Percentiles rank a stretch among this genome's conserved stretches.
These are phyloP conservation scores for Clunio marinus DNA, from an alignment of 2,888 invertebrate species.

Conservation along the genomic window DNA sequence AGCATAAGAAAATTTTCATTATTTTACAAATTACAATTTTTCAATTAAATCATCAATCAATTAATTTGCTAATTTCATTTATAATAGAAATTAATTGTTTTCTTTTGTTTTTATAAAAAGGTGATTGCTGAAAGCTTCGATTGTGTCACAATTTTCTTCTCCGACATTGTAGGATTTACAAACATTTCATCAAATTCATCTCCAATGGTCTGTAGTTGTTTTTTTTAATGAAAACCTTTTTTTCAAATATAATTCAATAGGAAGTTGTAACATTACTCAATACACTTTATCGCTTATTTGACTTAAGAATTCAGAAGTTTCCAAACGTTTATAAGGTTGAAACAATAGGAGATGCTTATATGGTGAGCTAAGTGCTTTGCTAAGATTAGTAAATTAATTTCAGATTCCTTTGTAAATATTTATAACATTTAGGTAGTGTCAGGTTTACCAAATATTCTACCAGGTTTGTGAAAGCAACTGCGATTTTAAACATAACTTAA, in stretches of 20 bases:
- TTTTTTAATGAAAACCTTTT: neutral
- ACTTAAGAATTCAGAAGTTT: constrained; percentile 64
- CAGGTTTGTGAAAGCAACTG: constrained; percentile 1
- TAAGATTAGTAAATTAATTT: too few relatives aligned
- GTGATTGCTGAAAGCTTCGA: constrained; percentile 64
- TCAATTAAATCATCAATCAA: too few relatives aligned
- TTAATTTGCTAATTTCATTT: too few relatives aligned
- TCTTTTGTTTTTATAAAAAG: too few relatives aligned
- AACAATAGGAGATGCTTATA: constrained; percentile 61
- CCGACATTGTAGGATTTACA: constrained; percentile 68
- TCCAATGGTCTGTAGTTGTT: constrained; percentile 50
- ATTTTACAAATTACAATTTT: too few relatives aligned
- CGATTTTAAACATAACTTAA: neutral
- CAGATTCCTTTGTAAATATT: neutral
- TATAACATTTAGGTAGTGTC: constrained; percentile 19
- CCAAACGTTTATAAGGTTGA: constrained; percentile 70
- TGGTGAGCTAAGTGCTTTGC: constrained; percentile 50
- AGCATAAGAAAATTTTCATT: too few relatives aligned
- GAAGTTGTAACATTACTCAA: constrained; percentile 65
- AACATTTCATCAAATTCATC: constrained; percentile 58
- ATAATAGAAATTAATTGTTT: too few relatives aligned
- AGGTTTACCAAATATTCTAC: constrained; percentile 19
- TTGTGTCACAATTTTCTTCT: constrained; percentile 67
- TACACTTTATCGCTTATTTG: constrained; percentile 69
- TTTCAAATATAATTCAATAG: neutral